Base-by-base conservation (phyloP, 2,888 invertebrate species). In the Eumacrocentrus americanus region DNA sequence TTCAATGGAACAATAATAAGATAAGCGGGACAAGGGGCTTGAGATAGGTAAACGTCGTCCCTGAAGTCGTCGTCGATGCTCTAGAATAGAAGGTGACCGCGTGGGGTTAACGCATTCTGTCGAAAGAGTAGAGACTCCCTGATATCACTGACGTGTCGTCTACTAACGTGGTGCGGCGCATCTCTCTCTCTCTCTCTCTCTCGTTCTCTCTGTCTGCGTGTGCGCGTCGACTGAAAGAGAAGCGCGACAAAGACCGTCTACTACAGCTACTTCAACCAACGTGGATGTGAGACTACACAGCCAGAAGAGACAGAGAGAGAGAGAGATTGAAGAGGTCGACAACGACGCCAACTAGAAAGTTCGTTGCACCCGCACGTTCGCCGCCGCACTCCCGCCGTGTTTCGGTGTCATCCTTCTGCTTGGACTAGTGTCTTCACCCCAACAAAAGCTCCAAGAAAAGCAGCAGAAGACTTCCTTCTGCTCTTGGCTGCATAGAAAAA, bases 81-180 rank as follows among this genome's bases (percentile, higher is more conserved):
- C 71, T 68, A 72, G 72, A 73, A 73, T 74, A 74, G 72, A 71
- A 71, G 72, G 67, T 72, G 69, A 71, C 63, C 66, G 65, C 60
- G 70, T 64, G 73, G 68, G 72, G 70, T 70, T 69, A 69, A 69
- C 65, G 66, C 68, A 67, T 70, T 68, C 67, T 70, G 69, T 65
- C 61, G 56, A 18, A 20, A 48, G 34, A 53, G 37, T 29, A 6
- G 4, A 9, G 29, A 29, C 34, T 58, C 44, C 54, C 20, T 25
- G 11, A 18, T 34, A 50, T 53, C 52, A 42, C 42, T 34, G 12
- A 54, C 20, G 25, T 44, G 11, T 6, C 9, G 18, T 12, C 51
- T 37, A 4, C 29, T 51, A 35, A 29, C 37, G 9, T n/a, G 5
- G n/a, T 7, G n/a, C 35, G 3, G n/a, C n/a, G n/a, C n/a, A 12